Evolutionary conservation across 2,113 vertebrate species (phyloP).

Genomic region (Ctenodactylus gundi): DNA sequence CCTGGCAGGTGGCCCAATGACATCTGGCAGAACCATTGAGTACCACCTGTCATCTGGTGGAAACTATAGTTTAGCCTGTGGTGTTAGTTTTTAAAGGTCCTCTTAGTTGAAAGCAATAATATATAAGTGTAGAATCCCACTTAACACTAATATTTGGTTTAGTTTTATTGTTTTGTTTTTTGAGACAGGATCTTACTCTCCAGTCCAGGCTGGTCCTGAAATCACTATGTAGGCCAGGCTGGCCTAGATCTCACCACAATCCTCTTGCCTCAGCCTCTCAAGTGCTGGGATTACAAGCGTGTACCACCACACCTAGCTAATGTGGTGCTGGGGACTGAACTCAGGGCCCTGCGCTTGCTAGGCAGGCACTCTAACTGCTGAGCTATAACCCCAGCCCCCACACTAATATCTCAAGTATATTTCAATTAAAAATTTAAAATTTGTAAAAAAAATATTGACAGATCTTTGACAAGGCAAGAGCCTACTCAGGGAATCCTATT

Average conservation of each 20-base stretch:
- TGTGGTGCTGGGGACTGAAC: no score
- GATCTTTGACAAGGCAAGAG: not conserved
- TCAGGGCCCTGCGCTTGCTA: no score
- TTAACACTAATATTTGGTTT: not conserved
- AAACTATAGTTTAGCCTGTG: not conserved
- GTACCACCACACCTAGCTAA: no score
- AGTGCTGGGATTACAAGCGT: no score
- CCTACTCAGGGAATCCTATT: not conserved
- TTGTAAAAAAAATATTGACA: slow-evolving; percentile 10
- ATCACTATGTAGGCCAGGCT: no score
- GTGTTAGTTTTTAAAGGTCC: not conserved
- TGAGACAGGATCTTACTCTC: no score
- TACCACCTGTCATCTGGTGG: not conserved
- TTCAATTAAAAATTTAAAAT: slow-evolving; percentile 17
- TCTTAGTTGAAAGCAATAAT: slow-evolving; percentile 43
- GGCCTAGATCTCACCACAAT: no score
- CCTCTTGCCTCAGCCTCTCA: no score
- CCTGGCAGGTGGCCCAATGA: not conserved
- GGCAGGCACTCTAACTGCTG: no score
- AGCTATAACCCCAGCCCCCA: no score
- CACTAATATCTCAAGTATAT: not conserved
- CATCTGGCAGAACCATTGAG: not conserved
- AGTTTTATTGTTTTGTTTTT: no score
- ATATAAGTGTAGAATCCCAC: not conserved
- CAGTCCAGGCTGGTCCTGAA: no score